Percentiles rank a stretch among this genome's conserved stretches.
phyloP scores from a whole-genome alignment of 1,140 invertebrate genomes.

The Apis florea region DNA sequence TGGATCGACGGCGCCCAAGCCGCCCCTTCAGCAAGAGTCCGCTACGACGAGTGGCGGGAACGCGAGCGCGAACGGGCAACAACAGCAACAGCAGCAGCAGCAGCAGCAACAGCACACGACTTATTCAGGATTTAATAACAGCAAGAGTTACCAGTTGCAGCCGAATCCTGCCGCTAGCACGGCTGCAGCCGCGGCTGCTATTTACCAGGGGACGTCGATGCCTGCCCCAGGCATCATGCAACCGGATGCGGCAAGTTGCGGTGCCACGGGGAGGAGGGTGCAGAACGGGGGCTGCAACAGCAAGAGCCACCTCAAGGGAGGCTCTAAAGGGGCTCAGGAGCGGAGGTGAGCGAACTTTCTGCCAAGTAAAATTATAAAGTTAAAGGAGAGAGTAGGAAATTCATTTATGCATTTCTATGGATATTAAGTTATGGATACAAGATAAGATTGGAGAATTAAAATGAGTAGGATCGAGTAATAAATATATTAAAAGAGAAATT shows the following conservation, averaged over 20 bases:
- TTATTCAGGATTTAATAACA: slow-evolving; percentile 70
- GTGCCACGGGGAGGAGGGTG: slow-evolving; percentile 60
- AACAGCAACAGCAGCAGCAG: slow-evolving; percentile 45
- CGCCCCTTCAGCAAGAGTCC: slow-evolving; percentile 60
- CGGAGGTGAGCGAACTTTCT: slow-evolving; percentile 61
- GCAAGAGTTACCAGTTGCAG: slow-evolving; percentile 73
- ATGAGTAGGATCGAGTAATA: too few species aligned
- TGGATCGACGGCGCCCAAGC: slow-evolving; percentile 63
- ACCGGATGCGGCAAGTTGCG: slow-evolving; percentile 60
- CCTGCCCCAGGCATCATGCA: slow-evolving; percentile 69
- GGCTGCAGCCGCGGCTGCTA: background rate
- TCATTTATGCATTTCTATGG: too few species aligned
- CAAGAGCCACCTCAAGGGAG: slow-evolving; percentile 75
- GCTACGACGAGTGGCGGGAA: background rate
- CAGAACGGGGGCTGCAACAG: slow-evolving; percentile 76
- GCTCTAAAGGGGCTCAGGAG: slow-evolving; percentile 75
- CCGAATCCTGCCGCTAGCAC: slow-evolving; percentile 46
- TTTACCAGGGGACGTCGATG: slow-evolving; percentile 68
- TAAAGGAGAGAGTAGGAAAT: too few species aligned
- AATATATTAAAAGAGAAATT: too few species aligned
- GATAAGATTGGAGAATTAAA: too few species aligned
- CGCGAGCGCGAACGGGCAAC: slow-evolving; percentile 19
- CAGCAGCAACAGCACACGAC: slow-evolving; percentile 56
- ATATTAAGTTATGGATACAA: too few species aligned
- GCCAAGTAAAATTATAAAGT: too few species aligned